Base-by-base conservation (phyloP, 2,888 invertebrate species). In the Drosophila paranaensis region DNA sequence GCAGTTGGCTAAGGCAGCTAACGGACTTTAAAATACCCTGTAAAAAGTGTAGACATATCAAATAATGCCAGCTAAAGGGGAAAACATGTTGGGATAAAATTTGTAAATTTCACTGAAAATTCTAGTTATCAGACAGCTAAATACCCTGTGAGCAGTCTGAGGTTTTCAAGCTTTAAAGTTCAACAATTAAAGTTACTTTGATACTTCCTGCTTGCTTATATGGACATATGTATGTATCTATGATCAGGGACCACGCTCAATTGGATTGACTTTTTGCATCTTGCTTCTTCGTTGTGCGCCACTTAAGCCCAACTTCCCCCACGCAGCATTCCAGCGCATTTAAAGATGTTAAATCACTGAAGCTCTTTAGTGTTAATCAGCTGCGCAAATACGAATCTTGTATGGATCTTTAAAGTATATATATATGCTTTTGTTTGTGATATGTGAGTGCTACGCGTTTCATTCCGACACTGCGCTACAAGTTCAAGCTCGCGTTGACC, bases 401-500 rank as follows among this genome's bases (percentile, higher is more conserved):
- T 11, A 27, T 16, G 5, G 8, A 42, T 42, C 13, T 55, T 9
- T 20, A 9, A 30, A 27, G 11, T 39, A 30, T n/a, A 8, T 39
- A 43, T n/a, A 20, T 45, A 16, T 14, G 11, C 16, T 5, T 20
- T 16, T 16, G 2, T 8, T 6, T 20, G 33, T 53, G 51, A 20
- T 20, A 33, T 50, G 16, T 50, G 50, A 20, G 50, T 3, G 27
- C 39, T 30, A 58, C 51, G 54, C 63, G 64, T 74, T 77, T 80
- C 60, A 82, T 81, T 66, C 55, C 71, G 30, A 50, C 48, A 63
- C 40, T 48, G 30, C 5, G 58, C 46, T 58, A 27, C 57, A 57
- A 66, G 66, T 71, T 67, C 70, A 66, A 68, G 71, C 65, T 63
- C 40, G 6, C 11, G 14, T 46, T 66, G 74, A 45, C 71, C 71